These are phyloP conservation scores for Ecliptopera silaceata DNA, from an alignment of 2,888 invertebrate species.

Conservation along the genomic window DNA sequence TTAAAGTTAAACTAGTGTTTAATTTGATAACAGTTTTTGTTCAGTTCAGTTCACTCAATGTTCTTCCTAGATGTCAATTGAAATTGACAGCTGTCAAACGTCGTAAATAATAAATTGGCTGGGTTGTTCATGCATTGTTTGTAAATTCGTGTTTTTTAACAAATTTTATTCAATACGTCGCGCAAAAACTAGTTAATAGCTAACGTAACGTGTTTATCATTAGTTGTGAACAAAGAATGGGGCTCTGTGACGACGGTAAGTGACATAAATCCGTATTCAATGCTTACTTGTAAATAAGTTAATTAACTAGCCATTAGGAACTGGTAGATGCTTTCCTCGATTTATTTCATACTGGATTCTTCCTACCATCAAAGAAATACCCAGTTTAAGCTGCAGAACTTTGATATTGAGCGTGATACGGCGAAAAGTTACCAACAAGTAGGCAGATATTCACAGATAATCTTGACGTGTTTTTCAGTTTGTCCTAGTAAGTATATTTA, in stretches of 20 bases:
- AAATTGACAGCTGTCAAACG: conserved; percentile 43
- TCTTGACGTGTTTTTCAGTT: conserved; percentile 37
- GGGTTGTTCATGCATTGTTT: conserved; percentile 10
- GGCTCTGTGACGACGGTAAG: conserved; percentile 77
- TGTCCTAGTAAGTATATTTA: conserved; percentile 48
- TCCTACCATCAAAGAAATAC: neutral
- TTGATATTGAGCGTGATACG: conserved; percentile 21
- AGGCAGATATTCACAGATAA: conserved; percentile 5
- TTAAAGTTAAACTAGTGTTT: neutral
- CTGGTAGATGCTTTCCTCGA: conserved; percentile 26
- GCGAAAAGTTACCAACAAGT: conserved; percentile 17
- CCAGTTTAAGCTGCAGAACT: neutral
- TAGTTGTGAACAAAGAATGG: conserved; percentile 50
- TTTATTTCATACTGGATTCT: neutral
- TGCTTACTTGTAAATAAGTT: conserved; percentile 63
- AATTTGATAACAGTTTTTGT: conserved; percentile 11
- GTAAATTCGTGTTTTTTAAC: conserved; percentile 20
- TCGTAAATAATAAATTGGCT: conserved; percentile 1
- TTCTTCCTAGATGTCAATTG: conserved; percentile 37
- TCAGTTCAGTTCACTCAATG: conserved; percentile 28
- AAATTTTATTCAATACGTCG: conserved; percentile 3
- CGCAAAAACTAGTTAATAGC: neutral
- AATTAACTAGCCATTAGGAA: conserved; percentile 52
- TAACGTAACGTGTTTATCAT: conserved; percentile 16
- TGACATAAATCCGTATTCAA: conserved; percentile 33